Base-by-base conservation (phyloP, 2,113 vertebrate species). In the Rattus rattus region DNA sequence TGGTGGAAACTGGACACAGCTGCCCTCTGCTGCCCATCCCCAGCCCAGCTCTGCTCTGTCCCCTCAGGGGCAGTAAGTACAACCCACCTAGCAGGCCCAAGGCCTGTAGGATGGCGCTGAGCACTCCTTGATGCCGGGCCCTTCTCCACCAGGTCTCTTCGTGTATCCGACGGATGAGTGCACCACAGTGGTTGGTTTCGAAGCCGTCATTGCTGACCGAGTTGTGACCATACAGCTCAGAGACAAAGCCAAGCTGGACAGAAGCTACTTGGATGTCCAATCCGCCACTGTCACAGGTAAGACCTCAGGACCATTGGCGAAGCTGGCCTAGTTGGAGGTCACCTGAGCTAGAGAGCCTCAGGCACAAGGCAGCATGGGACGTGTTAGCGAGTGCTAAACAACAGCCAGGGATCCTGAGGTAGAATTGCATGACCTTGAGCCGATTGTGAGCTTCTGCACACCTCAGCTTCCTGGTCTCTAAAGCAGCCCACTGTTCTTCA, bases 121-220 rank as follows among this genome's bases (percentile, higher is more conserved):
- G 17, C 73, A 19, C 28, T 80, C 72, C 39, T 0, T 61, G 28
- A 47, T 4, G 2, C 70, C 0, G 11, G 63, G 0, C 52, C 16
- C 36, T 72, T 22, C 93, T 85, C 91, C 16, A 24, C 1, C 97
- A 99, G 99, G 99, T 43, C 98, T 99, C 97, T 99, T 99, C 26
- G 99, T 99, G 92, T 99, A 99, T 94, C 99, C 99, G 0, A 98
- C 99, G 98, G 99, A 99, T 2, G 99, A 99, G 96, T 95, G 98
- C 91, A 99, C 99, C 22, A 98, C 99, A 0, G 99, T 99, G 0
- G 99, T 99, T 0, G 99, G 99, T 16, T 99, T 99, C 0, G 99
- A 99, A 97, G 99, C 99, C 0, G 99, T 99, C 88, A 98, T 99
- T 80, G 99, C 99, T 33, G 98, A 94, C 76, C 99, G 99, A 1